Percentiles rank a stretch among this genome's conserved stretches.
phyloP scores from a whole-genome alignment of 2,888 invertebrate genomes.

The Chrysolina haemoptera region DNA sequence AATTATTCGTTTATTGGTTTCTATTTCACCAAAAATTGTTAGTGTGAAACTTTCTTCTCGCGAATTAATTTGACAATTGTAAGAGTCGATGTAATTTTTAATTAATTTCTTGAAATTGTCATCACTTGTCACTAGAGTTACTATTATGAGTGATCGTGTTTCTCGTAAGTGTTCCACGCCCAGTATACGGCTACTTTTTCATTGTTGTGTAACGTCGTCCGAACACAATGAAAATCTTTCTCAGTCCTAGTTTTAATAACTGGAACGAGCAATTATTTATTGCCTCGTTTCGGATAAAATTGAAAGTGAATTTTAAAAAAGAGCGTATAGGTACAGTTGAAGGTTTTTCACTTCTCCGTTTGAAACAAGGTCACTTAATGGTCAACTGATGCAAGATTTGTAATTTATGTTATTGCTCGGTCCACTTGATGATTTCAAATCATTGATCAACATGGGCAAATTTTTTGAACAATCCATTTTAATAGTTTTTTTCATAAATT shows the following conservation, averaged over 20 bases:
- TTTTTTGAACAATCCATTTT: too few species aligned
- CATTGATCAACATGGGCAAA: not conserved
- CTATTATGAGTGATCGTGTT: too few species aligned
- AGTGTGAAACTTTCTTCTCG: too few species aligned
- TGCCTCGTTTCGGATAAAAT: conserved; percentile 12
- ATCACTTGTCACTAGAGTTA: too few species aligned
- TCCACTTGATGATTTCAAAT: not conserved
- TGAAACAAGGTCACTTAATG: conserved; percentile 14
- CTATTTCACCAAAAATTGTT: too few species aligned
- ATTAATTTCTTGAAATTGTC: too few species aligned
- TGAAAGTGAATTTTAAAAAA: conserved; percentile 10
- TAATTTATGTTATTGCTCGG: not conserved
- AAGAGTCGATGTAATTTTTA: too few species aligned
- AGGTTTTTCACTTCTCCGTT: conserved; percentile 13
- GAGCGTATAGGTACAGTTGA: not conserved
- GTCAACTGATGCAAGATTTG: conserved; percentile 10
- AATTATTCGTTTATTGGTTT: too few species aligned
- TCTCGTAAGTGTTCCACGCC: not conserved
- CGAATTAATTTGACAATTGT: too few species aligned
- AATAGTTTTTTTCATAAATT: too few species aligned
- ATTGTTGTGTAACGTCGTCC: not conserved
- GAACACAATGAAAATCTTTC: not conserved
- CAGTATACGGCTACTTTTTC: not conserved
- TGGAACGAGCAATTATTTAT: conserved; percentile 14
- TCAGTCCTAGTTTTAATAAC: not conserved